phyloP scores from a whole-genome alignment of 1,140 invertebrate genomes.

The Charaxes varanes region DNA sequence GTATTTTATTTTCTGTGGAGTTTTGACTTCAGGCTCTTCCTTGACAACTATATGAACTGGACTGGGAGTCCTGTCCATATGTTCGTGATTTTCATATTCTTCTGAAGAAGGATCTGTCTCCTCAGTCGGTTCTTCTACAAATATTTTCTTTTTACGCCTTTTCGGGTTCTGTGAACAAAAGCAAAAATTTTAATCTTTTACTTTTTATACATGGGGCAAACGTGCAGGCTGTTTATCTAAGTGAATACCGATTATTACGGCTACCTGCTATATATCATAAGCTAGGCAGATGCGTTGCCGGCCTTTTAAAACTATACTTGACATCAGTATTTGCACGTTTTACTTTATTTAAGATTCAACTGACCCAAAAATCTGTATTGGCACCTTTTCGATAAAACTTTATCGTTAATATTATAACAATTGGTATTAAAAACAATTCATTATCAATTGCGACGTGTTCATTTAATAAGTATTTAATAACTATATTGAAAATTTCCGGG shows the following conservation, averaged over 20 bases:
- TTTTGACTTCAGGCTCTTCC: slow-evolving; percentile 26
- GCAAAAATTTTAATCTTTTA: not conserved
- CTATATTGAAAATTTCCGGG: not conserved
- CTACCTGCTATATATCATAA: too few relatives aligned
- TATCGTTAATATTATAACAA: slow-evolving; percentile 1
- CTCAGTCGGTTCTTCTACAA: slow-evolving; percentile 5
- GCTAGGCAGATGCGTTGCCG: too few relatives aligned
- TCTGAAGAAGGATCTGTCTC: slow-evolving; percentile 20
- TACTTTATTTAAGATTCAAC: slow-evolving; percentile 1
- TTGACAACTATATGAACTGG: slow-evolving; percentile 35
- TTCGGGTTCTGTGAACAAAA: slow-evolving; percentile 5
- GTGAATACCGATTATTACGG: too few relatives aligned
- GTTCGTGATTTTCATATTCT: slow-evolving; percentile 10
- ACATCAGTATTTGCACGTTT: too few relatives aligned
- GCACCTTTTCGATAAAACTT: slow-evolving; percentile 1
- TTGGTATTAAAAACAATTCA: not conserved
- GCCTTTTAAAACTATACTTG: too few relatives aligned
- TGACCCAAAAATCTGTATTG: slow-evolving; percentile 2
- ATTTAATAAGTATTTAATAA: not conserved
- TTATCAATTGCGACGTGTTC: not conserved
- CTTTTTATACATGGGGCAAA: too few relatives aligned
- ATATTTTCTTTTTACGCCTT: not conserved
- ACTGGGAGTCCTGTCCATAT: not conserved
- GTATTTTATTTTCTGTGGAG: slow-evolving; percentile 7
- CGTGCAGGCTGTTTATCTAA: too few relatives aligned